Evolutionary conservation across 2,888 invertebrate genomes (phyloP).

Genomic region (Plebejus argus): DNA sequence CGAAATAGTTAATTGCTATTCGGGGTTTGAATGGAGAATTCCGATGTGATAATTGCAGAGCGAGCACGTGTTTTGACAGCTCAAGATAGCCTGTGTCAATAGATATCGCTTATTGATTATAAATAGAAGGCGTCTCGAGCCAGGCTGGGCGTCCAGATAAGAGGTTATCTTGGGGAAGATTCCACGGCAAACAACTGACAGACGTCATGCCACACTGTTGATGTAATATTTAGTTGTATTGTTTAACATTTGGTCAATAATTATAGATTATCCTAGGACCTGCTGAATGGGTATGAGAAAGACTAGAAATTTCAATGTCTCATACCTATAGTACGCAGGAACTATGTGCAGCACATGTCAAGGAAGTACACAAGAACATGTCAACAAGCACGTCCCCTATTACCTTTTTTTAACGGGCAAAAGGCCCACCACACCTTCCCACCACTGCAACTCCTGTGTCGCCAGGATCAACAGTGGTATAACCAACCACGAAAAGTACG

Average conservation of each 20-base stretch:
- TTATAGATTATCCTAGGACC: too few species aligned
- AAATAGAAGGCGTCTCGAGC: slow-evolving; percentile 64
- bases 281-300: too few species aligned
- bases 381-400: too few species aligned
- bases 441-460: too few species aligned
- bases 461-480: too few species aligned
- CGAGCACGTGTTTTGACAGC: slow-evolving; percentile 49
- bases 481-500: too few species aligned
- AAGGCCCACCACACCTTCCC: too few species aligned
- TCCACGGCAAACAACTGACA: slow-evolving; percentile 72
- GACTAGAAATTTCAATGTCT: too few species aligned
- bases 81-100: slow-evolving; percentile 48
- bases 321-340: too few species aligned
- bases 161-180: slow-evolving; percentile 75
- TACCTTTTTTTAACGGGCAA: too few species aligned
- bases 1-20: slow-evolving; percentile 38
- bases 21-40: slow-evolving; percentile 48
- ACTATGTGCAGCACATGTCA: too few species aligned
- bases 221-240: slow-evolving; percentile 6
- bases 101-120: slow-evolving; percentile 45
- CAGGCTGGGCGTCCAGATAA: slow-evolving; percentile 38
- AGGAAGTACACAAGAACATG: too few species aligned
- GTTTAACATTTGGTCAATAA: background rate
- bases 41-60: slow-evolving; percentile 46
- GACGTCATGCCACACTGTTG: slow-evolving; percentile 4